Percentiles rank a stretch among this genome's conserved stretches.
Conservation (phyloP, 2,888 invertebrate genomes). For the Myathropa florea region DNA sequence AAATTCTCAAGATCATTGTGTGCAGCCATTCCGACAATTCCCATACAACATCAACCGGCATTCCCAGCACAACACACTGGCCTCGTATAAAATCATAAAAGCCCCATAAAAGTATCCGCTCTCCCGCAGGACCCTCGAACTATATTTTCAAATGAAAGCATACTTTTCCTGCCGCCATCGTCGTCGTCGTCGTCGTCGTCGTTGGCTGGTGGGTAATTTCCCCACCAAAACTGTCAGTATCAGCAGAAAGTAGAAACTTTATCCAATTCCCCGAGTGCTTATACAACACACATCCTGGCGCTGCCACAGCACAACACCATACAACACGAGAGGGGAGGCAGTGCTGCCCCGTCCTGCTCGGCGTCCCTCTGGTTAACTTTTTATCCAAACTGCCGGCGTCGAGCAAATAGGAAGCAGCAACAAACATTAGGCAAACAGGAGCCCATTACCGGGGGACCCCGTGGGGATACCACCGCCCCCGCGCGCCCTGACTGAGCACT, state of each 20-base stretch:
- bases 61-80: too few species aligned
- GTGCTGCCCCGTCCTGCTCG: neutral
- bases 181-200: neutral
- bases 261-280: slow-evolving; percentile 18
- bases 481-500: too few species aligned
- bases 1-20: neutral
- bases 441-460: slow-evolving; percentile 15
- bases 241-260: slow-evolving; percentile 19
- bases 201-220: neutral
- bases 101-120: neutral
- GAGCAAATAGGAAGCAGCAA: slow-evolving; percentile 20
- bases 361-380: slow-evolving; percentile 5
- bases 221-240: slow-evolving; percentile 19
- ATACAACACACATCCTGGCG: neutral
- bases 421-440: slow-evolving; percentile 6
- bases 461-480: slow-evolving; percentile 2
- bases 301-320: neutral
- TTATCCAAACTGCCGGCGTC: neutral
- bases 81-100: slow-evolving; percentile 18
- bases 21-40: slow-evolving; percentile 2
- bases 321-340: neutral
- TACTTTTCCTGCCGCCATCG: neutral
- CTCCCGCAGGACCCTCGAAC: neutral
- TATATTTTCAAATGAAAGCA: neutral
- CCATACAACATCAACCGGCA: neutral